Conservation (phyloP, 2,113 vertebrate species). For the Seriola dumerili region DNA sequence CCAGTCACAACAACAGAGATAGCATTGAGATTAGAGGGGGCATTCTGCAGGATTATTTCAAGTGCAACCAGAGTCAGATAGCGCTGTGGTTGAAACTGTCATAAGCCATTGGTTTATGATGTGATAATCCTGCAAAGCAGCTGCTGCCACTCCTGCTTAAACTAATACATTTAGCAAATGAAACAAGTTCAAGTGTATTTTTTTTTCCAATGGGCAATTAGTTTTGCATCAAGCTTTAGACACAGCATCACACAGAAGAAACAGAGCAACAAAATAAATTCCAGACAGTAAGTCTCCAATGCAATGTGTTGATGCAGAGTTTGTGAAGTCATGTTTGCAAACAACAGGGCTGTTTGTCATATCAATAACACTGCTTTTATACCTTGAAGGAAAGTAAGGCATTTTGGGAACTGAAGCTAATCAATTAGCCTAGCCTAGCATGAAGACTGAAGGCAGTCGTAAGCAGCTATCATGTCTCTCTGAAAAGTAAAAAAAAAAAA, state of each 20-base stretch:
- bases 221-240: neutral
- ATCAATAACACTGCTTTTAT: no score
- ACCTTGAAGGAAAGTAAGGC: neutral
- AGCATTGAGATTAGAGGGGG: constrained; percentile 27
- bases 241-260: neutral
- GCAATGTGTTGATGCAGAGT: no score
- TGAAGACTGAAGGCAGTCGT: no score
- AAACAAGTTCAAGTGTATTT: constrained; percentile 2
- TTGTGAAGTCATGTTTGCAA: no score
- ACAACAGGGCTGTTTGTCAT: no score
- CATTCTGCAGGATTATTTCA: constrained; percentile 42
- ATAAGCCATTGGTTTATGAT: constrained; percentile 28
- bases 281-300: no score
- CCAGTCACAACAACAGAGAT: constrained; percentile 28
- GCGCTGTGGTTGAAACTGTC: constrained; percentile 32
- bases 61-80: constrained; percentile 12
- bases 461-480: no score
- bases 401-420: no score
- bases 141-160: neutral
- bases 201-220: neutral
- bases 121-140: constrained; percentile 51
- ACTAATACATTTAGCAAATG: constrained; percentile 22
- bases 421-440: no score
- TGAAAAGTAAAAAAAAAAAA: no score
- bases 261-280: neutral